Conservation (phyloP, 2,888 invertebrate species). For the Parasteatoda lunata region DNA sequence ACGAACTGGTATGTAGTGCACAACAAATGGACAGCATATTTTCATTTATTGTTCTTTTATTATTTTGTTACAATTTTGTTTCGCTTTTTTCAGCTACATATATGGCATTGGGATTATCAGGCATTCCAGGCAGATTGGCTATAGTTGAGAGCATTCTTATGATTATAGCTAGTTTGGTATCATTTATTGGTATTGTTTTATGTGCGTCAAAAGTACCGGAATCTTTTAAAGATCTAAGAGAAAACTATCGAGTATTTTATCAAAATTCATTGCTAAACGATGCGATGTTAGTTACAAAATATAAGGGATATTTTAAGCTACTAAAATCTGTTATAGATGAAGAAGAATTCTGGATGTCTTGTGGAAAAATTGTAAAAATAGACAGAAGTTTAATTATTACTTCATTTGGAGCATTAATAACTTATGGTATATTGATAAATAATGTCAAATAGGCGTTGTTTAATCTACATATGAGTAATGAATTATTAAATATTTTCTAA, state of each 20-base stretch:
- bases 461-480: too few relatives aligned
- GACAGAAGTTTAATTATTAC: neutral
- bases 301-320: neutral
- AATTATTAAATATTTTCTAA: too few relatives aligned
- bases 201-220: neutral
- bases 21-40: neutral
- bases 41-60: neutral
- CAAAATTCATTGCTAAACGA: neutral
- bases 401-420: too few relatives aligned
- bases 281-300: neutral
- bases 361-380: neutral
- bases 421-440: too few relatives aligned
- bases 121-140: neutral
- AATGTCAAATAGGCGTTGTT: too few relatives aligned
- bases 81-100: neutral
- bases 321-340: slow-evolving; percentile 3
- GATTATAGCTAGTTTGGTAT: neutral
- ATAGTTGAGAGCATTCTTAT: neutral
- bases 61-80: neutral
- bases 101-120: neutral
- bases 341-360: neutral
- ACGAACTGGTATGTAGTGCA: neutral
- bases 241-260: neutral
- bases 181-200: neutral
- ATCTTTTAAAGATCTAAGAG: neutral